Base-by-base conservation (phyloP, 1,140 invertebrate species). In the Fopius arisanus region DNA sequence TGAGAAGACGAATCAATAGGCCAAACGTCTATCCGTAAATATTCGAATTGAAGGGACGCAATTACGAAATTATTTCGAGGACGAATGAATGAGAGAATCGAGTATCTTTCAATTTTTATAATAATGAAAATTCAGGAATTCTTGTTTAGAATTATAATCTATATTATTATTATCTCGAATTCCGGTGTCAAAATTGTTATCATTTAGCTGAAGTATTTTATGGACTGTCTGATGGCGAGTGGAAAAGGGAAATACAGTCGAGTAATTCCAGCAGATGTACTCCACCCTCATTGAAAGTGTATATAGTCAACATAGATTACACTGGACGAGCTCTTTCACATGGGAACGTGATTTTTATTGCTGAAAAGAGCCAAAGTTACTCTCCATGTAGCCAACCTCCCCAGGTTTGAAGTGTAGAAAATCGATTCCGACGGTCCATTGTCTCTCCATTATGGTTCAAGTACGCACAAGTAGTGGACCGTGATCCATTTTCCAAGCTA, bases 271-370 rank as follows among this genome's bases (percentile, higher is more conserved):
- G 19, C 62, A 67, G 29, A 72, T 67, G 28, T 29, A 63, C 16
- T 10, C 54, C 29, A 21, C 12, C 23, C 37, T 37, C 40, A 28
- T 51, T 28, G 67, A 10, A n/a, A 12, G 14, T n/a, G 23, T 59
- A 28, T 59, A 59, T 59, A 59, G 54, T 59, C 54, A 59, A 59
- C 62, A 31, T 66, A 37, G 70, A 72, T 72, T 72, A 72, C 70
- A 29, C 16, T 19, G 10, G 16, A 72, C 41, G 26, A 67, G 33
- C 70, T 66, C 62, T 26, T 14, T 28, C 54, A n/a, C 10, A 59
- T 29, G 26, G 48, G n/a, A 29, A 26, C 62, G 70, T 67, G 62
- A 72, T 72, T 72, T 72, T 72, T 72, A 72, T 72, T 43, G 40
- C 26, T 16, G 6, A 21, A 43, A 54, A 48, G 14, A 48, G 10